These are phyloP conservation scores for Pongo pygmaeus DNA, from an alignment of 2,113 vertebrate genomes.

Conservation along the genomic window DNA sequence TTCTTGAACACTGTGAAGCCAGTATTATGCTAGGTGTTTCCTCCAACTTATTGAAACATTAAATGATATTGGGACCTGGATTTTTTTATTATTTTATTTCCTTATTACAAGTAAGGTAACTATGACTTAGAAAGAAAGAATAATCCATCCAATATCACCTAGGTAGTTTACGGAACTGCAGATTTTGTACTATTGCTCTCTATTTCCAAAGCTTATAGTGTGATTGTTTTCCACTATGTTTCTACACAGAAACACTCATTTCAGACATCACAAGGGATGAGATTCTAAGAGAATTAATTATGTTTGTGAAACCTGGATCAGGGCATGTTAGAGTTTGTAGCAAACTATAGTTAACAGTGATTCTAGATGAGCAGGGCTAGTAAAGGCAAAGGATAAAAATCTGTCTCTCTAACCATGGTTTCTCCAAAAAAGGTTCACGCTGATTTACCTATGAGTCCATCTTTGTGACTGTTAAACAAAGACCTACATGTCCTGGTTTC, in stretches of 20 bases:
- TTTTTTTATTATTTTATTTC: not conserved
- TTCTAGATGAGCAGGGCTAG: not conserved
- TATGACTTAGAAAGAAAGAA: not conserved
- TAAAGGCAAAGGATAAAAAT: constrained; percentile 6
- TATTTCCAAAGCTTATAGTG: not conserved
- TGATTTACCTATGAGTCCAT: not conserved
- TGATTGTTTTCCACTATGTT: not conserved
- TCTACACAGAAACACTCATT: not conserved
- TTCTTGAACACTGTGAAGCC: not conserved
- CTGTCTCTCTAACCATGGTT: not conserved
- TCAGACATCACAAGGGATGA: not conserved
- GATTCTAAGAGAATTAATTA: not conserved
- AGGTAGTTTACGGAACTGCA: not conserved
- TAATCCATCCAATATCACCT: not conserved
- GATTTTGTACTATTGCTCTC: not conserved
- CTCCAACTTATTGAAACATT: not conserved
- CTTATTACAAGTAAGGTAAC: not conserved
- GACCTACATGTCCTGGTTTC: not conserved
- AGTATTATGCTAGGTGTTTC: not conserved
- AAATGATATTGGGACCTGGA: not conserved
- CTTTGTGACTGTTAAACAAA: not conserved
- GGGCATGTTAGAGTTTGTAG: not conserved
- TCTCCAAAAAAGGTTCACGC: not conserved
- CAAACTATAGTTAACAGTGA: not conserved
- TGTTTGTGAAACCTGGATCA: not conserved